Conservation (phyloP, 2,888 invertebrate genomes). For the Caenorhabditis plicata region DNA sequence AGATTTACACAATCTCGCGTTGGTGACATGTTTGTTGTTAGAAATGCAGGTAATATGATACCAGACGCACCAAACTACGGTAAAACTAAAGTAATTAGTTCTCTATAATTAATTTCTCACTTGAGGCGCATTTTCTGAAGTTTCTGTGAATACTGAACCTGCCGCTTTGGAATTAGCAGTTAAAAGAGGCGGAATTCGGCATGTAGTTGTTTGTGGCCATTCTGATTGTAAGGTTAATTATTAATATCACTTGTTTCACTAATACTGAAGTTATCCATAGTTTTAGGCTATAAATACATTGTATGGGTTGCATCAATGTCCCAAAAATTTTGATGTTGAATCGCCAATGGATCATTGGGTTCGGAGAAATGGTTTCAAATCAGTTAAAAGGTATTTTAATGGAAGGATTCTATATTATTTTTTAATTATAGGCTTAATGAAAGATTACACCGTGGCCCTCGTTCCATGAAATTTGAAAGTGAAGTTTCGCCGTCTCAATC, state of each 20-base stretch:
- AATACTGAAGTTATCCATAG: not conserved
- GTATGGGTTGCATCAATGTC: slow-evolving; percentile 77
- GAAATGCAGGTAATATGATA: slow-evolving; percentile 92
- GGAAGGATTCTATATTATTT: no score
- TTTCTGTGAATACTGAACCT: slow-evolving; percentile 85
- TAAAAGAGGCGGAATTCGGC: slow-evolving; percentile 72
- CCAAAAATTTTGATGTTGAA: slow-evolving; percentile 42
- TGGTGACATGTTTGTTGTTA: slow-evolving; percentile 94
- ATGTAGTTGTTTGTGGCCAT: slow-evolving; percentile 92
- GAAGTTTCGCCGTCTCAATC: slow-evolving; percentile 40
- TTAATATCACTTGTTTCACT: not conserved
- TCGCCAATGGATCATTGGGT: slow-evolving; percentile 89
- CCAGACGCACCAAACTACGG: slow-evolving; percentile 87
- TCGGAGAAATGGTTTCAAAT: slow-evolving; percentile 81
- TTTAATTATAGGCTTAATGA: slow-evolving; percentile 43
- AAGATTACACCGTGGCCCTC: slow-evolving; percentile 45
- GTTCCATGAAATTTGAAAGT: slow-evolving; percentile 37
- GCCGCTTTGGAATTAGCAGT: slow-evolving; percentile 89
- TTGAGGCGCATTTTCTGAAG: slow-evolving; percentile 46
- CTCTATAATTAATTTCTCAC: not conserved
- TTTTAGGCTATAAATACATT: slow-evolving; percentile 84
- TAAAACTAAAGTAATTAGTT: slow-evolving; percentile 7
- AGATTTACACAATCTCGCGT: slow-evolving; percentile 87
- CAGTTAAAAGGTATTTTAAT: slow-evolving; percentile 74
- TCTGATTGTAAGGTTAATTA: slow-evolving; percentile 84